phyloP scores from a whole-genome alignment of 2,888 invertebrate species.

The Caenorhabditis sp. region DNA sequence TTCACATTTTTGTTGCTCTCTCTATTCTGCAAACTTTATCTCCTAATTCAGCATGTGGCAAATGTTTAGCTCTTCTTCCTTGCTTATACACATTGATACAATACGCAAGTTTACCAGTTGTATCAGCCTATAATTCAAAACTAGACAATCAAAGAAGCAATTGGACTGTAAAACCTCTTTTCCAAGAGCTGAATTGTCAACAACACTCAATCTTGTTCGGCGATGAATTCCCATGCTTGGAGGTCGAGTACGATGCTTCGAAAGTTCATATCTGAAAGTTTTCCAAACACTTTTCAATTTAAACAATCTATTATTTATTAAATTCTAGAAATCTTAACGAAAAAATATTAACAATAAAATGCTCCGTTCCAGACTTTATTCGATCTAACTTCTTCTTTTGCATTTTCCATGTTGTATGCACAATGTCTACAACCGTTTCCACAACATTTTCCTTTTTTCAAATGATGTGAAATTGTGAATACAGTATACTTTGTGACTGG shows the following conservation, averaged over 20 bases:
- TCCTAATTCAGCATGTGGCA: constrained; percentile 68
- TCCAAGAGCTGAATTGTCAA: constrained; percentile 95
- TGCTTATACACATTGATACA: constrained; percentile 92
- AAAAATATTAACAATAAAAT: constrained; percentile 56
- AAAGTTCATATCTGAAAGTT: constrained; percentile 63
- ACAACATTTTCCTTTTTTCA: constrained; percentile 65
- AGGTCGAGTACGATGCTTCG: constrained; percentile 64
- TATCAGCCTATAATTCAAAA: constrained; percentile 12
- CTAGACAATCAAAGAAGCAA: neutral
- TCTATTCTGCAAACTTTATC: constrained; percentile 58
- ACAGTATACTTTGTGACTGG: constrained; percentile 55
- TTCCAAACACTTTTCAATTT: neutral
- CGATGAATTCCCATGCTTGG: constrained; percentile 67
- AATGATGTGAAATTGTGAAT: constrained; percentile 59
- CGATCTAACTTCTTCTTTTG: constrained; percentile 47
- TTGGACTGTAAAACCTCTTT: constrained; percentile 80
- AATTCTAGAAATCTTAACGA: neutral
- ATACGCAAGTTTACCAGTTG: constrained; percentile 86
- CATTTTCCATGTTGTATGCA: constrained; percentile 64
- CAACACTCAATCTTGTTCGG: constrained; percentile 74
- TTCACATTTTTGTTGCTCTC: neutral
- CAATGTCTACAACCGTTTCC: constrained; percentile 70
- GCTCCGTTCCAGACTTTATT: constrained; percentile 65
- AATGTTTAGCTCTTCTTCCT: constrained; percentile 71
- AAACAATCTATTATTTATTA: neutral